These are phyloP conservation scores for Heliconius himera DNA, from an alignment of 1,140 invertebrate species.

Conservation along the genomic window DNA sequence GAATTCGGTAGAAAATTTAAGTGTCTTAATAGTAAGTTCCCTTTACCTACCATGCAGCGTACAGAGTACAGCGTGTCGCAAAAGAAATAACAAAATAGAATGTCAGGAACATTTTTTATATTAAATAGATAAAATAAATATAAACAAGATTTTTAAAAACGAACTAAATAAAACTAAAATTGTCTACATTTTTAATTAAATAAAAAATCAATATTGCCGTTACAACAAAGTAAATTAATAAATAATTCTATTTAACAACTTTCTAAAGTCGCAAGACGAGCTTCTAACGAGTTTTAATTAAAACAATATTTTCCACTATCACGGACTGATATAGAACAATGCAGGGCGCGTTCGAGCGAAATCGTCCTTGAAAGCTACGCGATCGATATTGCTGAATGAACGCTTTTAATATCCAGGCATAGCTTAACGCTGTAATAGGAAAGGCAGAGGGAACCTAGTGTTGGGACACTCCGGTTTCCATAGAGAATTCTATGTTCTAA, in stretches of 20 bases:
- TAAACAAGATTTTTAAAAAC: too few relatives aligned
- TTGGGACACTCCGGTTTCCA: neutral
- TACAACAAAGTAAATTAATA: neutral
- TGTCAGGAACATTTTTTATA: too few relatives aligned
- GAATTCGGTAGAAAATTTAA: too few relatives aligned
- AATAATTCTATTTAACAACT: neutral
- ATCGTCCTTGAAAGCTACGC: neutral
- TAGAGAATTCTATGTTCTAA: too few relatives aligned
- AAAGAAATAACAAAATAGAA: too few relatives aligned
- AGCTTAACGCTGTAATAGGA: neutral
- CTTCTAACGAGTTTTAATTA: conserved; percentile 4
- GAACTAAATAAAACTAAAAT: too few relatives aligned
- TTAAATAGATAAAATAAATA: too few relatives aligned
- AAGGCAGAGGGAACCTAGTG: neutral
- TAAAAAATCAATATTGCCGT: too few relatives aligned
- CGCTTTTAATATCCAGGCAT: neutral
- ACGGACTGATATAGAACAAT: neutral
- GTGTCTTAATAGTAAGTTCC: too few relatives aligned
- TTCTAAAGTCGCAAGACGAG: neutral
- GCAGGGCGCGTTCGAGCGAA: neutral
- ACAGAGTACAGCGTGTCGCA: too few relatives aligned
- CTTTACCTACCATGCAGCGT: too few relatives aligned
- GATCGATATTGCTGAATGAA: neutral
- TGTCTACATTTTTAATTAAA: too few relatives aligned
- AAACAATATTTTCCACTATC: neutral